Conservation (phyloP, 2,797 vertebrate species). For the Cossypha niveicapilla region DNA sequence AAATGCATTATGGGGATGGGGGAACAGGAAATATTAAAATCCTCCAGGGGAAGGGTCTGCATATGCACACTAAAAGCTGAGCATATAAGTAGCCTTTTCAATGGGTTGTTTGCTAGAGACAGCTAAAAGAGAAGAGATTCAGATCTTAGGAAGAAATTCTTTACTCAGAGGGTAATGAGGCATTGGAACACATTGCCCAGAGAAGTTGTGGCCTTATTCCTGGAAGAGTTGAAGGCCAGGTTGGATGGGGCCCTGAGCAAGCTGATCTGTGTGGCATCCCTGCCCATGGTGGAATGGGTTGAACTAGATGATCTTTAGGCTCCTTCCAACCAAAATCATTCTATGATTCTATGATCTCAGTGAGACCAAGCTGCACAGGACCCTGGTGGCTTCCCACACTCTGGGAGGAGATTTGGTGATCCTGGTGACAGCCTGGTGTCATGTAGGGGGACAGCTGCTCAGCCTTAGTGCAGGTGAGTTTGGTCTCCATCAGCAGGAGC, state of each 20-base stretch:
- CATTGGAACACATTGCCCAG: not conserved
- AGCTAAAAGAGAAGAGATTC: not conserved
- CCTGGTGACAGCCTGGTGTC: not conserved
- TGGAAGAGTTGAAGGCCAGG: not conserved
- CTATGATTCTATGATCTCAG: not conserved
- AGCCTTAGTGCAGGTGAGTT: not conserved
- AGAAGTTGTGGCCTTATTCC: not conserved
- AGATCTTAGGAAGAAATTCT: not conserved
- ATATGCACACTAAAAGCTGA: not conserved
- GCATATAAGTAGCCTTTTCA: not conserved
- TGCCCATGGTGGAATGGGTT: not conserved
- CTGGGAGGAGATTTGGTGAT: not conserved
- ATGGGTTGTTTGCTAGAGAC: not conserved
- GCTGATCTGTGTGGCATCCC: not conserved
- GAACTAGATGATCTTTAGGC: not conserved
- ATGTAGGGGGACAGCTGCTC: rapidly evolving
- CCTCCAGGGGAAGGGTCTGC: not conserved
- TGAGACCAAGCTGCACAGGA: not conserved
- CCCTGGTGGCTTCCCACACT: not conserved
- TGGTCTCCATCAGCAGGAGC: not conserved
- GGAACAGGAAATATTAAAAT: not conserved
- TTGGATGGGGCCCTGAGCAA: not conserved
- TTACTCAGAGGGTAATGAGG: not conserved
- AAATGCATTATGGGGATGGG: not conserved
- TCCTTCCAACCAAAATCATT: not conserved